phyloP scores from a whole-genome alignment of 2,888 invertebrate genomes.

The Philonicus albiceps region DNA sequence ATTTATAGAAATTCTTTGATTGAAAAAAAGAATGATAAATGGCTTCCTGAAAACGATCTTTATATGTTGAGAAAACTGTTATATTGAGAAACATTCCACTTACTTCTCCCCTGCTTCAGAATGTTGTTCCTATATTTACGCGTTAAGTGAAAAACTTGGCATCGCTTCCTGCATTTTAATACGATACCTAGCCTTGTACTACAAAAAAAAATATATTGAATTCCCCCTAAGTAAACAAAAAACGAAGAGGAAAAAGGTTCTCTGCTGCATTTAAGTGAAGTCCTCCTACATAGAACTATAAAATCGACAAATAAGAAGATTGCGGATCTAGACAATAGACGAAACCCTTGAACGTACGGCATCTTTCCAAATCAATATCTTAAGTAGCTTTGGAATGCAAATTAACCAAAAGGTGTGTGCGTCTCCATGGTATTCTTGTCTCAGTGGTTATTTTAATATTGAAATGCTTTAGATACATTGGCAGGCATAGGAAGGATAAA shows the following conservation, averaged over 20 bases:
- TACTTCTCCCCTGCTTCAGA: background rate
- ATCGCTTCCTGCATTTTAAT: background rate
- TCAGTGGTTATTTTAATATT: background rate
- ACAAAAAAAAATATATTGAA: background rate
- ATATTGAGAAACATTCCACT: background rate
- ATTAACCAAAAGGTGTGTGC: background rate
- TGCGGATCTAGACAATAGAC: background rate
- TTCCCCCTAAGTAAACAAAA: background rate
- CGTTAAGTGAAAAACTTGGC: background rate
- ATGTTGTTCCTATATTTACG: background rate
- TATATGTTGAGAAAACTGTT: background rate
- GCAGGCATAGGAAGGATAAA: background rate
- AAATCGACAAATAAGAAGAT: background rate
- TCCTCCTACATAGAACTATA: background rate
- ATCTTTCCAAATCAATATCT: background rate
- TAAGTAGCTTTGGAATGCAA: background rate
- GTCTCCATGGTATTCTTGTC: background rate
- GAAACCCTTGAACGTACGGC: background rate
- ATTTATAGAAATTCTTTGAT: too few species aligned
- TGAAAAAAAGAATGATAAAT: background rate
- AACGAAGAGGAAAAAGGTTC: background rate
- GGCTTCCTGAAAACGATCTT: background rate
- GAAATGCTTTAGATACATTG: background rate
- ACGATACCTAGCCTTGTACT: background rate
- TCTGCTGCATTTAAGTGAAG: background rate